Evolutionary conservation across 2,113 vertebrate genomes (phyloP), one percentile per base, ranked within the genome.

Genomic region (Vireo altiloquus): DNA sequence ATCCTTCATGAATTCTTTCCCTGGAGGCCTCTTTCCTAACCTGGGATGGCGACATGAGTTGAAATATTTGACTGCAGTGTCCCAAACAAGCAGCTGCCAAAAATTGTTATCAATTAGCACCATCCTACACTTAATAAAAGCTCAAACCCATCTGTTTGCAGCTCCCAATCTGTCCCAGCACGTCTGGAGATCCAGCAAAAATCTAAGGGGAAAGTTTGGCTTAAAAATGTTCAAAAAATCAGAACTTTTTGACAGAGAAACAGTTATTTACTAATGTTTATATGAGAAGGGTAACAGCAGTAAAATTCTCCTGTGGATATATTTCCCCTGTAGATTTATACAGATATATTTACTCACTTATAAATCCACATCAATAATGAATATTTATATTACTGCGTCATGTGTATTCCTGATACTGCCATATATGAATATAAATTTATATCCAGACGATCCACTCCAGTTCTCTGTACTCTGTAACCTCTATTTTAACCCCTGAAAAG

Each of bases 21-120:
- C 84, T 27, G 15, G 37, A 82, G 59, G 19, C 27, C 21, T 82
- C 65, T 94, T 90, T 85, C 88, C 37, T 72, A 96, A 93, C 66
- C 31, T 6, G 40, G 47, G 40, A 11, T 61, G 76, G 68, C 0
- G 7, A 72, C 53, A 46, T 0, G 2, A 13, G 20, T 60, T 57
- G 74, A 15, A 70, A 28, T 18, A 66, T 44, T 89, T 46, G 35
- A 42, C 84, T 70, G 24, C 4, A 42, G 30, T 0, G 21, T 15
- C 37, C 35, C 53, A 31, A 64, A 49, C 39, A 39, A 66, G 28
- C 13, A 28, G 57, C 74, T 77, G 60, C 49, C 82, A 69, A 72
- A 80, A 82, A 39, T 53, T 59, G 28, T 52, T 30, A 60, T 75
- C 40, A 82, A 75, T 89, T 68, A 82, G 11, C 61, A 61, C 54